phyloP scores from a whole-genome alignment of 2,797 vertebrate species.

The Cephalopachus bancanus region DNA sequence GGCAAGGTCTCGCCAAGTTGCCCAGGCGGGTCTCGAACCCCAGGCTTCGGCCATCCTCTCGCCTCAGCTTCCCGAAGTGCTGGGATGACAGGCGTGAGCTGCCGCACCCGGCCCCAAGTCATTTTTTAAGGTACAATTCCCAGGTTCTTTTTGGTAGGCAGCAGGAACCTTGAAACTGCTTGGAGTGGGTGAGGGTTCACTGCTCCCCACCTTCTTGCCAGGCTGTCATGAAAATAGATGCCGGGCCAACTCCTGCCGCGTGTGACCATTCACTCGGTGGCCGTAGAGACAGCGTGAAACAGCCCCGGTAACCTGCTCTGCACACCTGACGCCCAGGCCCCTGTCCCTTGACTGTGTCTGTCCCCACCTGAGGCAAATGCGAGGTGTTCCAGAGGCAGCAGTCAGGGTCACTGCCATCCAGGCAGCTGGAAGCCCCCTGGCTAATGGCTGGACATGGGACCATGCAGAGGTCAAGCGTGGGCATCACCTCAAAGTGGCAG shows the following conservation, averaged over 20 bases:
- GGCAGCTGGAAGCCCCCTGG: neutral
- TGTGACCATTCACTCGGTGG: neutral
- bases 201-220: neutral
- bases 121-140: neutral
- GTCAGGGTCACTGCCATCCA: neutral
- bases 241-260: neutral
- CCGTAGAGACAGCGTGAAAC: neutral
- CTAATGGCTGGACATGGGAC: neutral
- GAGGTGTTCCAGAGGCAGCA: neutral
- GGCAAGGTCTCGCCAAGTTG: too few species aligned
- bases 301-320: neutral
- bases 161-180: neutral
- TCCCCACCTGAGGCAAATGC: neutral
- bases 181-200: neutral
- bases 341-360: neutral
- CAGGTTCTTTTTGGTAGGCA: neutral
- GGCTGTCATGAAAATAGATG: neutral
- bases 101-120: too few species aligned
- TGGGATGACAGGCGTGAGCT: too few species aligned
- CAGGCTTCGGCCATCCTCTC: too few species aligned
- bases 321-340: neutral
- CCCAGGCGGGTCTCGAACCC: too few species aligned
- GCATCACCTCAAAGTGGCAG: neutral
- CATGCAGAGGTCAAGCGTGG: neutral
- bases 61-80: too few species aligned